A percentile compares a stretch with the other conserved stretches of the same genome.
These are phyloP conservation scores for Tubulanus polymorphus DNA, from an alignment of 2,888 invertebrate genomes.

Conservation along the genomic window DNA sequence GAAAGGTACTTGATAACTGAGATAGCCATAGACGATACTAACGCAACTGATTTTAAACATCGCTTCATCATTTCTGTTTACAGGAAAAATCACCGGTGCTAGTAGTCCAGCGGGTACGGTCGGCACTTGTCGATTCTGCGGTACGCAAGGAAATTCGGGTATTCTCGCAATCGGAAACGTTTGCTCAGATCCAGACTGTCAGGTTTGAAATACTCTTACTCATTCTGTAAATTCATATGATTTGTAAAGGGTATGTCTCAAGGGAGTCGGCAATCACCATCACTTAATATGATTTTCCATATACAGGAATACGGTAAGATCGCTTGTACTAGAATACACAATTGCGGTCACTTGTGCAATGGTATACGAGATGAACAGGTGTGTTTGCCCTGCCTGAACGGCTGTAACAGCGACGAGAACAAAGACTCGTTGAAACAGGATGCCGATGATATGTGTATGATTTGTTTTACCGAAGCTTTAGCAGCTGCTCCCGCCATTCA, in stretches of 20 bases:
- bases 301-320: constrained; percentile 69
- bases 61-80: neutral
- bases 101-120: constrained; percentile 32
- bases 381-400: constrained; percentile 86
- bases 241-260: constrained; percentile 3
- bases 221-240: too few species aligned
- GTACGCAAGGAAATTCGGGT: constrained; percentile 75
- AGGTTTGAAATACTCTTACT: too few species aligned
- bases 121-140: constrained; percentile 88
- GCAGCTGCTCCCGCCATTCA: constrained; percentile 92
- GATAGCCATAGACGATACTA: neutral
- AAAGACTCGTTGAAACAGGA: constrained; percentile 73
- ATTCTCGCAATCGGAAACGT: constrained; percentile 85
- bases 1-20: constrained; percentile 16
- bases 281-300: too few species aligned
- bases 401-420: constrained; percentile 60
- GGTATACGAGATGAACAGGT: constrained; percentile 79
- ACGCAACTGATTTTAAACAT: neutral
- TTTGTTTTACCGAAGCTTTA: constrained; percentile 95
- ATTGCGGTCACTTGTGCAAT: constrained; percentile 90
- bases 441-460: constrained; percentile 99
- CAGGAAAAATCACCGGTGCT: neutral
- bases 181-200: constrained; percentile 90
- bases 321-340: constrained; percentile 77
- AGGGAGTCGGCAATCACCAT: too few species aligned